These are phyloP conservation scores for Neostethus bicornis DNA, from an alignment of 2,797 vertebrate species.

Conservation along the genomic window DNA sequence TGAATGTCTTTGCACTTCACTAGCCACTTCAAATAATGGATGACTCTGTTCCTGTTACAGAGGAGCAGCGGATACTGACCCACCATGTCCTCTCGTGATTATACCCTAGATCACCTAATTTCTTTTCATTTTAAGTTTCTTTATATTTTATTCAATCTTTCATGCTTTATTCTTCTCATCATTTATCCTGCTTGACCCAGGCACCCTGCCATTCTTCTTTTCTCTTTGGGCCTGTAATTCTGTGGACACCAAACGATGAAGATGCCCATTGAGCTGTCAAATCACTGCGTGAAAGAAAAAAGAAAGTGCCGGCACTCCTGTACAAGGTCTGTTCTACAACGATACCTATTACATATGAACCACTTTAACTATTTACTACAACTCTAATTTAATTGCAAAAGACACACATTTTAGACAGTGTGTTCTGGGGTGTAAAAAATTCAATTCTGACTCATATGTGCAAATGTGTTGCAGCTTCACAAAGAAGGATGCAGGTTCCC, in stretches of 20 bases:
- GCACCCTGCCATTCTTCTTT: slow-evolving; percentile 58
- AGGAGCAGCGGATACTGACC: slow-evolving; percentile 13
- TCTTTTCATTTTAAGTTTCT: slow-evolving; percentile 61
- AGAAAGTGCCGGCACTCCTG: slow-evolving; percentile 44
- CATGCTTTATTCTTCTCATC: slow-evolving; percentile 62
- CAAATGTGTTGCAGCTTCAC: slow-evolving; percentile 22
- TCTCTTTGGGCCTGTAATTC: slow-evolving; percentile 69
- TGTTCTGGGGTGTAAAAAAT: slow-evolving; percentile 9
- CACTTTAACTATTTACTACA: slow-evolving; percentile 41
- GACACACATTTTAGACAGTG: not conserved
- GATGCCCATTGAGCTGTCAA: slow-evolving; percentile 71
- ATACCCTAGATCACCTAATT: slow-evolving; percentile 54
- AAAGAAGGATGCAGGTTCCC: slow-evolving; percentile 39
- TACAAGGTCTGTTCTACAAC: slow-evolving; percentile 59
- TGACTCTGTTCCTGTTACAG: slow-evolving; percentile 22
- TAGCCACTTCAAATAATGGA: not conserved
- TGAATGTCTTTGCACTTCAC: not conserved
- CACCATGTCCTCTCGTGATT: slow-evolving; percentile 38
- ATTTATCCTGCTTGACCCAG: slow-evolving; percentile 62
- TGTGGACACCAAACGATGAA: slow-evolving; percentile 67
- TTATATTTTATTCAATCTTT: slow-evolving; percentile 64
- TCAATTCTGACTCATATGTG: slow-evolving; percentile 13
- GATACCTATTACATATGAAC: slow-evolving; percentile 23
- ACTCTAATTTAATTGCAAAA: slow-evolving; percentile 6
- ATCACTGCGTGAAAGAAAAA: slow-evolving; percentile 52